Percentiles rank a stretch among this genome's conserved stretches.
phyloP scores from a whole-genome alignment of 2,797 vertebrate species.

The Threskiornis aethiopicus region DNA sequence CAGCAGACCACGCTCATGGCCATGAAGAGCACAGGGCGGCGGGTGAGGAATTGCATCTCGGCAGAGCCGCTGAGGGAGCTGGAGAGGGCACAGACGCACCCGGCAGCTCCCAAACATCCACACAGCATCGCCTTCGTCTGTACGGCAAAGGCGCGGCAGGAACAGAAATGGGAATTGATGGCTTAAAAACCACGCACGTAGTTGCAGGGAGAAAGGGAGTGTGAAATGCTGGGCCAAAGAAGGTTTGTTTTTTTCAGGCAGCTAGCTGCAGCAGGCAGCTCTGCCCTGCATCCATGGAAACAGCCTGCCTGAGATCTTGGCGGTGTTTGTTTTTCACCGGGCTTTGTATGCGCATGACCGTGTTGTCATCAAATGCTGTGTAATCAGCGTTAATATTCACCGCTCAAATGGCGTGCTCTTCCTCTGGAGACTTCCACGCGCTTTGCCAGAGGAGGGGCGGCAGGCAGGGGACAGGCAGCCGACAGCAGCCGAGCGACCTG shows the following conservation, averaged over 20 bases:
- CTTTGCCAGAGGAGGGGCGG: accelerated
- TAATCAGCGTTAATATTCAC: background rate
- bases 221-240: background rate
- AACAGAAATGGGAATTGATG: background rate
- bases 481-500: accelerated
- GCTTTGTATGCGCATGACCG: background rate
- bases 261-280: background rate
- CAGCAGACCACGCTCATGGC: background rate
- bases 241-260: background rate
- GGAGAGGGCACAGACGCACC: background rate
- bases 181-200: accelerated
- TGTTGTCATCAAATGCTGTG: background rate
- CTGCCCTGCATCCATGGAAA: constrained; percentile 19
- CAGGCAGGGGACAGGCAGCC: background rate
- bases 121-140: background rate
- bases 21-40: accelerated
- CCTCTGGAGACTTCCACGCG: accelerated
- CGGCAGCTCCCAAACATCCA: background rate
- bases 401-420: accelerated
- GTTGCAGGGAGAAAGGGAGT: background rate
- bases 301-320: background rate
- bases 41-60: no score
- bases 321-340: background rate
- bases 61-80: no score
- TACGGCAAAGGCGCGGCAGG: accelerated